Evolutionary conservation across 2,797 vertebrate genomes (phyloP).

Genomic region (Cirrhinus mrigala): DNA sequence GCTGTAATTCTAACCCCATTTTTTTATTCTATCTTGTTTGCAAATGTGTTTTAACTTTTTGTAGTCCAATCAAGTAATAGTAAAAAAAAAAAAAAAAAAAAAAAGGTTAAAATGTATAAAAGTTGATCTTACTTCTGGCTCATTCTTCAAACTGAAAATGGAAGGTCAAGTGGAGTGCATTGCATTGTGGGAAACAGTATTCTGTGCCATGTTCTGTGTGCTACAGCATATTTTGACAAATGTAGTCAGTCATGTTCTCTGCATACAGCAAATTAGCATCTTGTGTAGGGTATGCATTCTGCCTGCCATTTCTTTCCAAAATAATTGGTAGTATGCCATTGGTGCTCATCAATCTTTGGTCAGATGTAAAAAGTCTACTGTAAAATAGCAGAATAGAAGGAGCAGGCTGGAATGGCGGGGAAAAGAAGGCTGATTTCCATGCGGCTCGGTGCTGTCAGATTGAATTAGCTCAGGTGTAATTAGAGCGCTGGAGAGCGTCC

Average conservation of each 20-base stretch:
- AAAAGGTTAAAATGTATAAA: neutral
- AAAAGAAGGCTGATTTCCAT: slow-evolving; percentile 67
- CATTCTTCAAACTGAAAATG: neutral
- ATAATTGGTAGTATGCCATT: neutral
- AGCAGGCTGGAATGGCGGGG: neutral
- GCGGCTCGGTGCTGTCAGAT: slow-evolving; percentile 72
- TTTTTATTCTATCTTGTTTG: neutral
- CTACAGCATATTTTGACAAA: neutral
- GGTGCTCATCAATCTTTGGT: neutral
- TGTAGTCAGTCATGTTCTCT: neutral
- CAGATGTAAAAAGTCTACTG: slow-evolving; percentile 6
- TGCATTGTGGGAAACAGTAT: slow-evolving; percentile 3
- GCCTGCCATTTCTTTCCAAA: neutral
- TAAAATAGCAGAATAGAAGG: neutral
- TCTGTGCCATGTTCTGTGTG: neutral
- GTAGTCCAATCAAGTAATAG: neutral
- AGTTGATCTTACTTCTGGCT: neutral
- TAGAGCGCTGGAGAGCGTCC: slow-evolving; percentile 68
- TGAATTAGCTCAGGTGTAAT: slow-evolving; percentile 73
- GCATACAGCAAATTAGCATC: neutral
- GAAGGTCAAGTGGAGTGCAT: neutral
- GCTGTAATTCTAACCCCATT: neutral
- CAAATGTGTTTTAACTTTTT: neutral
- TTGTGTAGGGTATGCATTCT: neutral
- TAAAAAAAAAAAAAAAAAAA: neutral